A percentile compares a stretch with the other conserved stretches of the same genome.
Evolutionary conservation across 1,140 invertebrate genomes (phyloP).

Genomic region (Antheraea mylitta): DNA sequence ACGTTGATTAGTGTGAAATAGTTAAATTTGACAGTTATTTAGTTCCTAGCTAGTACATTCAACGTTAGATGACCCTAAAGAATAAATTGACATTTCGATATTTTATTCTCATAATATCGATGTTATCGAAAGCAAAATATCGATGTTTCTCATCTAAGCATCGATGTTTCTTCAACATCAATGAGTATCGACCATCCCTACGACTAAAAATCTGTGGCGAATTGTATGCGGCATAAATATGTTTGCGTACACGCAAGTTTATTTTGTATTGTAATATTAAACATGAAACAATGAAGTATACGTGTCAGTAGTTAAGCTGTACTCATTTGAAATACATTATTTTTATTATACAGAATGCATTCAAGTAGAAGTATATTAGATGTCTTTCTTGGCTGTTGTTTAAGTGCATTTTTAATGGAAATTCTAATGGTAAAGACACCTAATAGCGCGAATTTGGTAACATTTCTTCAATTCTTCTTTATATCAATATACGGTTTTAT

Average conservation of each 20-base stretch:
- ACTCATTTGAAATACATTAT: not conserved
- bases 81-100: too few relatives aligned
- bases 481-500: conserved; percentile 55
- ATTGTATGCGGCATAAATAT: too few relatives aligned
- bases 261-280: not conserved
- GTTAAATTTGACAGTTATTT: too few relatives aligned
- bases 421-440: conserved; percentile 57
- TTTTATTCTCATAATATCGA: too few relatives aligned
- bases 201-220: too few relatives aligned
- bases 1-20: too few relatives aligned
- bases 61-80: too few relatives aligned
- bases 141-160: too few relatives aligned
- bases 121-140: too few relatives aligned
- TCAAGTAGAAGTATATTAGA: conserved; percentile 37
- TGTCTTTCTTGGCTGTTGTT: conserved; percentile 62
- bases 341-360: conserved; percentile 30
- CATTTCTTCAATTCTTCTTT: conserved; percentile 62
- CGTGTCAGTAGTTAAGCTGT: not conserved
- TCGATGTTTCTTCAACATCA: too few relatives aligned
- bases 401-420: conserved; percentile 68
- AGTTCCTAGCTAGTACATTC: too few relatives aligned
- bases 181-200: too few relatives aligned
- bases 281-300: not conserved
- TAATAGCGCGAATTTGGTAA: conserved; percentile 58
- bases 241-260: not conserved